Evolutionary conservation across 35 echinoderm and acorn worm genomes (phyloP), one percentile per base, ranked within the genome.

Genomic region (Diadema setosum): DNA sequence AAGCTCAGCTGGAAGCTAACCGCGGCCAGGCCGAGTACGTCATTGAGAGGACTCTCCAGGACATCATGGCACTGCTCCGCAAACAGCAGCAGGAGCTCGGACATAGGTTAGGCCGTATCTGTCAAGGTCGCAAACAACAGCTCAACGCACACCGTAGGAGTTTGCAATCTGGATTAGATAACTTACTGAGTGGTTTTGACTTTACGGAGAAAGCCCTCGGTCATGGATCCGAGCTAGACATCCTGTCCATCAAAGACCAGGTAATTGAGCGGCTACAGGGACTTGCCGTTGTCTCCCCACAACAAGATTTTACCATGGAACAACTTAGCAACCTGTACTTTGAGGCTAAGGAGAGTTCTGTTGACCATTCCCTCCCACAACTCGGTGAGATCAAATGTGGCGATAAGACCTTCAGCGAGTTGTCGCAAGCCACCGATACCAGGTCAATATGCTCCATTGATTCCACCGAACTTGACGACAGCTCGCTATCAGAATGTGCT

Each of bases 231-330:
- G 93, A 99, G 80, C 60, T 94, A 20, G 93, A 99, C 42, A 99
- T 99, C 39, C 81, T 99, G 24, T 99, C 93, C n/a, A 99, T 99
- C 24, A 99, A 99, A 83, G 96, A 99, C 67, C 88, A 99, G 80
- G 96, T 99, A 1, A 94, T 99, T 5, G 96, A 99, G 30, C 50
- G 96, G 30, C 75, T 99, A 35, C 89, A 94, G 65, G 96, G 96
- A 21, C 81, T 99, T 25, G 83, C 93, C 21, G 81, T 70, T 1
- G 73, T 99, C 15, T 99, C 96, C 3, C 96, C 96, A 57, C 96
- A 99, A 45, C 92, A 95, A 75, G 96, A 99, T 45, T 49, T 99
- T 42, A 99, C 96, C 5, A 58, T 99, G 43, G 96, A 99, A 31
- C 92, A 94, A 80, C 83, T 99, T 27, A 94, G 92, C 39, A 91